Conservation (phyloP, 2,113 vertebrate genomes). For the Verasper variegatus region DNA sequence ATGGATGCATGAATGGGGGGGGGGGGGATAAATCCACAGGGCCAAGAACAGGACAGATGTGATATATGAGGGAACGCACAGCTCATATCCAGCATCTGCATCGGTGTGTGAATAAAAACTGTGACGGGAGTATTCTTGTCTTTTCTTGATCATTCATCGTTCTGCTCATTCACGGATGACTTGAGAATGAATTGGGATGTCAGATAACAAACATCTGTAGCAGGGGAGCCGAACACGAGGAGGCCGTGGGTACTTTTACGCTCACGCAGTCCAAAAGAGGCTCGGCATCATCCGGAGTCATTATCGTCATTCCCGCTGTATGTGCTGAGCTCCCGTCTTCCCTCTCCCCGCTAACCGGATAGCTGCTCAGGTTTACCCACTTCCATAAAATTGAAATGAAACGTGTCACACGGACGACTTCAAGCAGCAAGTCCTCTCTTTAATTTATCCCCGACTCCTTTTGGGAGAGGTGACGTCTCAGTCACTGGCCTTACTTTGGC, state of each 20-base stretch:
- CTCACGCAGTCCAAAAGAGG: neutral
- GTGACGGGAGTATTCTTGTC: neutral
- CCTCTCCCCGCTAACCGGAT: neutral
- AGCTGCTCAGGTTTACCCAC: conserved; percentile 31
- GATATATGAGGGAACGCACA: conserved; percentile 29
- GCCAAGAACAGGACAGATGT: conserved; percentile 45
- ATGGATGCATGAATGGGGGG: conserved; percentile 70
- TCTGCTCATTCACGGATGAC: conserved; percentile 3
- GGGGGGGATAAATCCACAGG: conserved; percentile 52
- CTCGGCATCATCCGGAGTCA: conserved; percentile 8
- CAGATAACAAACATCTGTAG: conserved; percentile 9
- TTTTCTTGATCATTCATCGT: neutral
- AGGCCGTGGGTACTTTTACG: neutral
- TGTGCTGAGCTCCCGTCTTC: neutral
- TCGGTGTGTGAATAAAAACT: neutral
- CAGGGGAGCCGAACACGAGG: conserved; percentile 3
- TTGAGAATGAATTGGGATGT: conserved; percentile 6
- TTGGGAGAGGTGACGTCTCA: conserved; percentile 52
- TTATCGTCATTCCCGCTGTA: conserved; percentile 10
- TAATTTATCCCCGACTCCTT: conserved; percentile 56
- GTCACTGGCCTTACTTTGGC: conserved; percentile 55
- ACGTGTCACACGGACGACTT: conserved; percentile 40
- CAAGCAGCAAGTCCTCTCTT: conserved; percentile 30
- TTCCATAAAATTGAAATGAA: conserved; percentile 26
- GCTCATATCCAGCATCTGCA: conserved; percentile 27